Percentiles rank a stretch among this genome's conserved stretches.
These are phyloP conservation scores for Andinoacara biseriatus DNA, from an alignment of 2,113 vertebrate genomes.

Conservation along the genomic window DNA sequence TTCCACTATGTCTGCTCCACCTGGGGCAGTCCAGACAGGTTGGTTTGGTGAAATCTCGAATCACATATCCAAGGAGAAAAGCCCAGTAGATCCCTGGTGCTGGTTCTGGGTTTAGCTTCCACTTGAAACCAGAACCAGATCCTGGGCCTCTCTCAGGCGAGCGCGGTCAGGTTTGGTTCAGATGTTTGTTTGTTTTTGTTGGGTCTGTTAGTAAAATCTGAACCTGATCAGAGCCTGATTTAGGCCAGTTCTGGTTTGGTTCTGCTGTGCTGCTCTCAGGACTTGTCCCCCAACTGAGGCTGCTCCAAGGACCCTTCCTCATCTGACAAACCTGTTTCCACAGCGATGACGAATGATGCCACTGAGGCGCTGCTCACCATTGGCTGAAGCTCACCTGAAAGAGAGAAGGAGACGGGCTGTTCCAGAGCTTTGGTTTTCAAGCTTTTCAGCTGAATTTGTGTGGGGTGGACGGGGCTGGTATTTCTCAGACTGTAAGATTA, in stretches of 20 bases:
- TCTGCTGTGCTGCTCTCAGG: slow-evolving; percentile 53
- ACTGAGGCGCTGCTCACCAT: slow-evolving; percentile 71
- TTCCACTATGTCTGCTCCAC: background rate
- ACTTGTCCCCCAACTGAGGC: slow-evolving; percentile 63
- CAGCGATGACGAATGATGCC: slow-evolving; percentile 73
- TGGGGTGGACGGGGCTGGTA: too few relatives aligned
- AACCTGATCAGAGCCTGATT: background rate
- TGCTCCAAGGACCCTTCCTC: slow-evolving; percentile 65
- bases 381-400: slow-evolving; percentile 75
- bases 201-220: background rate
- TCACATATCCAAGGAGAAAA: background rate
- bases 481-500: too few relatives aligned
- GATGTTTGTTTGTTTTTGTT: background rate
- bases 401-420: background rate
- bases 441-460: background rate
- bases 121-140: slow-evolving; percentile 26
- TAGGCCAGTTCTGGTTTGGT: slow-evolving; percentile 17
- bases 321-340: slow-evolving; percentile 74
- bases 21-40: background rate
- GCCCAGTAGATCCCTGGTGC: background rate
- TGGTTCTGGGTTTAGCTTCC: slow-evolving; percentile 19
- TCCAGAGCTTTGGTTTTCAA: background rate
- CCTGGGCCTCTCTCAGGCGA: background rate
- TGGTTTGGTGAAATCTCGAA: background rate
- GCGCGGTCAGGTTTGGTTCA: background rate